Conservation (phyloP, 2,888 invertebrate species). For the Scotopteryx bipunctaria region DNA sequence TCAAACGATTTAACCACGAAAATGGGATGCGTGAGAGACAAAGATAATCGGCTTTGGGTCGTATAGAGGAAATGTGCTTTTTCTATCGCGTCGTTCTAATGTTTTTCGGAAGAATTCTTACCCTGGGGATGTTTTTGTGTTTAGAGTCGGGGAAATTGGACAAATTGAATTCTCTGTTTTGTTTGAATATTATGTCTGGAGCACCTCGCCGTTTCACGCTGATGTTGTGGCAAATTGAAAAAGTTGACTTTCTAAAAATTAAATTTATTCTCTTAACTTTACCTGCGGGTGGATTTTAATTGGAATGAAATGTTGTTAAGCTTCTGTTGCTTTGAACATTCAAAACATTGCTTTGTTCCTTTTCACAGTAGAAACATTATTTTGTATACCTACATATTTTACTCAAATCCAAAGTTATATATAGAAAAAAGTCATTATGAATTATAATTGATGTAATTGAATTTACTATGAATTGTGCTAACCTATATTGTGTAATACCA, state of each 20-base stretch:
- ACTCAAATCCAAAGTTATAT: no score
- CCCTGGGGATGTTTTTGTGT: constrained; percentile 55
- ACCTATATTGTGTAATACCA: no score
- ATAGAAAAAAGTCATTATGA: no score
- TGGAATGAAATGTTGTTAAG: constrained; percentile 21
- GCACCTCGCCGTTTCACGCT: constrained; percentile 27
- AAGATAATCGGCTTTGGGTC: constrained; percentile 56
- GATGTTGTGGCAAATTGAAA: constrained; percentile 38
- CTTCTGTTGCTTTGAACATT: constrained; percentile 6
- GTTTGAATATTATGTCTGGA: constrained; percentile 49
- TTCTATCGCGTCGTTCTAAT: constrained; percentile 53
- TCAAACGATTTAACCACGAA: constrained; percentile 26
- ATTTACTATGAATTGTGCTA: no score
- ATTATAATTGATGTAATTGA: no score
- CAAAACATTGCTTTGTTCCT: background rate
- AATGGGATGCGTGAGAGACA: constrained; percentile 39
- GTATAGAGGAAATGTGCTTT: constrained; percentile 46
- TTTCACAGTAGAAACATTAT: no score
- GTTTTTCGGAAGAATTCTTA: constrained; percentile 51
- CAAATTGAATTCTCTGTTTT: constrained; percentile 59
- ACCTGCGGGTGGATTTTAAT: constrained; percentile 21
- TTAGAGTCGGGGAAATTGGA: constrained; percentile 53
- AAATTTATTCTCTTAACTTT: constrained; percentile 27
- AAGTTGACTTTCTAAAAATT: constrained; percentile 34
- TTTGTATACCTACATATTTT: no score